Percentiles rank a stretch among this genome's conserved stretches.
phyloP scores from a whole-genome alignment of 2,113 vertebrate species.

The Siphamia tubifer region DNA sequence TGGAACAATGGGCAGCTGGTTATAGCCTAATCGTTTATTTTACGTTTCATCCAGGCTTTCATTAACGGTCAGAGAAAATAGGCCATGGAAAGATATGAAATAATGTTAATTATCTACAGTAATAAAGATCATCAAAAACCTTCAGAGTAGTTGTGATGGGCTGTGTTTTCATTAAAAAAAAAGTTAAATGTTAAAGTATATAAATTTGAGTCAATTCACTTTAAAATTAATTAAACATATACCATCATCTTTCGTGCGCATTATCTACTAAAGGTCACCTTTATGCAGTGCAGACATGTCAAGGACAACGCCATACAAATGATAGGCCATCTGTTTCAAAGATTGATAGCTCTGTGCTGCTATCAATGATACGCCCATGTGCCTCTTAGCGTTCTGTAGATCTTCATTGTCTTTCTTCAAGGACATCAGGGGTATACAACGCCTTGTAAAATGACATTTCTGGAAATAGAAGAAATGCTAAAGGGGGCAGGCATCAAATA shows the following conservation, averaged over 20 bases:
- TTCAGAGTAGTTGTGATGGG: conserved; percentile 15
- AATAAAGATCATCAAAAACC: conserved; percentile 33
- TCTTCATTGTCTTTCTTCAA: conserved; percentile 68
- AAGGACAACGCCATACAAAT: conserved; percentile 53
- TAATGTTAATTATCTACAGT: conserved; percentile 37
- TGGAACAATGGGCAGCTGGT: conserved; percentile 60
- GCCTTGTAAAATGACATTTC: conserved; percentile 30
- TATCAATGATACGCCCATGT: conserved; percentile 59
- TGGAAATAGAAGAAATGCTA: conserved; percentile 17
- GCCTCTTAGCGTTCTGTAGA: conserved; percentile 61
- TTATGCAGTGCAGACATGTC: conserved; percentile 45
- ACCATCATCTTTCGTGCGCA: conserved; percentile 36
- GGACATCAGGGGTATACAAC: conserved; percentile 43
- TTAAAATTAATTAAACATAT: conserved; percentile 18
- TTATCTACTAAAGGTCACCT: conserved; percentile 66
- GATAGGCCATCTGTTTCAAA: conserved; percentile 69
- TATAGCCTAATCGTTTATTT: conserved; percentile 56
- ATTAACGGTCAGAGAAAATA: conserved; percentile 39
- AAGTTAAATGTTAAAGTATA: not conserved
- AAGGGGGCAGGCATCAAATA: not conserved
- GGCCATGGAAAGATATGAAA: conserved; percentile 23
- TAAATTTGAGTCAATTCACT: not conserved
- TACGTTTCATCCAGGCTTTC: conserved; percentile 43
- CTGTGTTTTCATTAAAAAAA: not conserved
- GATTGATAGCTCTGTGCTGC: conserved; percentile 63